A percentile compares a stretch with the other conserved stretches of the same genome.
Conservation (phyloP, 2,797 vertebrate genomes). For the Remorina albescens region DNA sequence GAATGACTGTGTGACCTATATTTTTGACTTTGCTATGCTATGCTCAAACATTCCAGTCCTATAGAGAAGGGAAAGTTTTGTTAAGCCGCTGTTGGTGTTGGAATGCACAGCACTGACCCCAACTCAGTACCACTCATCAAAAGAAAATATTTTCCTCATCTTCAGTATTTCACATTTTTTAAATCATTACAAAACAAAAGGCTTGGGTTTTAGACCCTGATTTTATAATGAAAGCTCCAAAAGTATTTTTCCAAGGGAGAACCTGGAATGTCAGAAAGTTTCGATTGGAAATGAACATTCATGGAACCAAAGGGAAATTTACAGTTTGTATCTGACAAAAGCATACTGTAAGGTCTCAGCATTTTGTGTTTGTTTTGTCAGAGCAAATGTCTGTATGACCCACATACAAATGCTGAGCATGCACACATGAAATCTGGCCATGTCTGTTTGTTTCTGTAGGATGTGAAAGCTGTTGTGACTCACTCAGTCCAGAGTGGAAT, state of each 20-base stretch:
- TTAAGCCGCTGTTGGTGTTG: background rate
- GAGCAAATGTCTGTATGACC: constrained; percentile 7
- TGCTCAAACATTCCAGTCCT: constrained; percentile 42
- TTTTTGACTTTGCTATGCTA: constrained; percentile 45
- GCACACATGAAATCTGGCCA: background rate
- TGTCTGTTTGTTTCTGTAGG: constrained; percentile 81
- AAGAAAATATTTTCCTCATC: background rate
- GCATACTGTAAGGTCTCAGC: background rate
- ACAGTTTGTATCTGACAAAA: background rate
- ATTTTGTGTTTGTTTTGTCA: background rate
- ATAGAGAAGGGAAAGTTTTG: constrained; percentile 42
- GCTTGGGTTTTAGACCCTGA: background rate
- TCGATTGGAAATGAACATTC: background rate
- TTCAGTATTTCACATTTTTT: background rate
- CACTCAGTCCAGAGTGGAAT: constrained; percentile 98
- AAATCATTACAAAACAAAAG: background rate
- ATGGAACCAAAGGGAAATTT: background rate
- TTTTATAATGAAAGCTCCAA: background rate
- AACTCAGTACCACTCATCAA: background rate
- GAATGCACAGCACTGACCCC: constrained; percentile 2
- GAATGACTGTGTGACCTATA: constrained; percentile 71
- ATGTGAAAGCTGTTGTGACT: constrained; percentile 97
- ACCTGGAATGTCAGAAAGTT: too few species aligned
- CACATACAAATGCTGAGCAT: background rate
- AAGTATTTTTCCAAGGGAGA: background rate